Conservation (phyloP, 2,113 vertebrate genomes). For the Heterotilapia buettikoferi region DNA sequence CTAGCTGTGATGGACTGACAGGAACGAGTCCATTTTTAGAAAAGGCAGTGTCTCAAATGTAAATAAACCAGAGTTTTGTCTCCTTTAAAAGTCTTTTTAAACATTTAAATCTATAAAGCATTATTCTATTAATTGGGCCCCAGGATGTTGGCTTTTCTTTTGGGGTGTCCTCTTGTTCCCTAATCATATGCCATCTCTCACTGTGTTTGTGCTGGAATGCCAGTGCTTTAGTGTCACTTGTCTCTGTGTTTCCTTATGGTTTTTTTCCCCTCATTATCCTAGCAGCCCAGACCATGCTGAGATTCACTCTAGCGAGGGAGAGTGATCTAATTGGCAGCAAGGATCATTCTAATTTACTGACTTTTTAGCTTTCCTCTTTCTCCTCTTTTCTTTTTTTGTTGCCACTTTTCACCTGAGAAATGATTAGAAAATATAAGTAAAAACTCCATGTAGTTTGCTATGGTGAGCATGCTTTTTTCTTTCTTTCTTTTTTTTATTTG, state of each 20-base stretch:
- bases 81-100: background rate
- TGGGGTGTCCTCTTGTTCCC: background rate
- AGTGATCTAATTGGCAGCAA: constrained; percentile 60
- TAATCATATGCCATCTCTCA: background rate
- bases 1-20: background rate
- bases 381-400: background rate
- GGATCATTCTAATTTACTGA: constrained; percentile 52
- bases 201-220: background rate
- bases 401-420: constrained; percentile 32
- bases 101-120: background rate
- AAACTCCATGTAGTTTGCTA: constrained; percentile 21
- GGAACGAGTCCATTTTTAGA: background rate
- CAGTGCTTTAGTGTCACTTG: background rate
- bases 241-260: constrained; percentile 21
- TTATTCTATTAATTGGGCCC: background rate
- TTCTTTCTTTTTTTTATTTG: background rate
- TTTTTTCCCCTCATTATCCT: constrained; percentile 29
- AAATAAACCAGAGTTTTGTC: background rate
- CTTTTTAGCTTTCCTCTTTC: constrained; percentile 3
- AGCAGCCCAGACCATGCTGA: constrained; percentile 25
- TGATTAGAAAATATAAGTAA: constrained; percentile 39
- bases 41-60: background rate
- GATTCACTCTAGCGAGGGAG: constrained; percentile 13
- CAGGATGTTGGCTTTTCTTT: background rate
- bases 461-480: background rate